Conservation (phyloP, 1,140 invertebrate species). For the Pogonus chalceus region DNA sequence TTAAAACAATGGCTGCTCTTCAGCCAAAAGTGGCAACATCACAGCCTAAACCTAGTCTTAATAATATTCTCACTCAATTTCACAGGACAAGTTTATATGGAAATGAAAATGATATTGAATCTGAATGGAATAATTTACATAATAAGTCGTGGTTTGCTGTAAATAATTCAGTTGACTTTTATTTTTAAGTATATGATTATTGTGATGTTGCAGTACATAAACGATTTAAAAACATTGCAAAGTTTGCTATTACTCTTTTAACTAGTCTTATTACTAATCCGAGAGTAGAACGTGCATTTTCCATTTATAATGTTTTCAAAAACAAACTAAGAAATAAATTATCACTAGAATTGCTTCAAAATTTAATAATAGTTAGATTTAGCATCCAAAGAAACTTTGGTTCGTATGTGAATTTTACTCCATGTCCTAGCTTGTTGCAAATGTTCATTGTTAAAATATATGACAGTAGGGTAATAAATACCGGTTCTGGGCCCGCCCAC, state of each 20-base stretch:
- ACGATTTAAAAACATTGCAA: slow-evolving; percentile 24
- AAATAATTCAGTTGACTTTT: slow-evolving; percentile 21
- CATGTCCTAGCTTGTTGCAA: slow-evolving; percentile 3
- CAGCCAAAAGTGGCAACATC: slow-evolving; percentile 24
- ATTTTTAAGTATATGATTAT: slow-evolving; percentile 23
- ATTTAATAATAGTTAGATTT: slow-evolving; percentile 16
- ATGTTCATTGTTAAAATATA: slow-evolving; percentile 14
- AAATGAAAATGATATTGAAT: slow-evolving; percentile 17
- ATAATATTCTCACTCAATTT: slow-evolving; percentile 18
- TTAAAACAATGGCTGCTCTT: slow-evolving; percentile 23
- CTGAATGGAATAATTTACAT: slow-evolving; percentile 15
- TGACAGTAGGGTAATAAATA: no score
- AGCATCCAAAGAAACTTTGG: slow-evolving; percentile 17
- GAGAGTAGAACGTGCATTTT: slow-evolving; percentile 24
- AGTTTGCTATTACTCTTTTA: slow-evolving; percentile 23
- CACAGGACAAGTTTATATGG: slow-evolving; percentile 21
- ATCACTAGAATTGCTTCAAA: slow-evolving; percentile 13
- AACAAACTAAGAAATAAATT: slow-evolving; percentile 15
- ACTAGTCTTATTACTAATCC: slow-evolving; percentile 24
- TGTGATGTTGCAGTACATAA: slow-evolving; percentile 22
- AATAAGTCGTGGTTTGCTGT: slow-evolving; percentile 16
- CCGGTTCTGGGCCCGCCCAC: no score
- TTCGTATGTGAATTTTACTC: slow-evolving; percentile 16
- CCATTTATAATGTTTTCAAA: slow-evolving; percentile 20
- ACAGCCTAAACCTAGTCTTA: slow-evolving; percentile 16